Conservation (phyloP, 2,888 invertebrate genomes). For the Caenorhabditis becei region DNA sequence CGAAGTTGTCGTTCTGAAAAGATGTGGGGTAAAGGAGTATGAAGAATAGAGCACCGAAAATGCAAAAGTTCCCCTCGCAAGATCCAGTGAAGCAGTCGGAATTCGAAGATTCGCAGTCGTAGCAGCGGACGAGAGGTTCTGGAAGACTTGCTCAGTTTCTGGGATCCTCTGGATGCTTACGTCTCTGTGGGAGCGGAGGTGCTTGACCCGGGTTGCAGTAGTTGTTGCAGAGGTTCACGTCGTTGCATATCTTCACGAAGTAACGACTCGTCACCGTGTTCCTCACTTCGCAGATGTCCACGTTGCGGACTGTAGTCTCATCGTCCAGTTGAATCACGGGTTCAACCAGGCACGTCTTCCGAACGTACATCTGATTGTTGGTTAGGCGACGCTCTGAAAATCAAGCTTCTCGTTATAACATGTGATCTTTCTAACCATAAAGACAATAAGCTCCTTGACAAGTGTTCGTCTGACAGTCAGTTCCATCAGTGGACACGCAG, state of each 20-base stretch:
- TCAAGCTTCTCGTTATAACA: not conserved
- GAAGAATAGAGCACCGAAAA: slow-evolving; percentile 58
- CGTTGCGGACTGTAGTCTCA: slow-evolving; percentile 51
- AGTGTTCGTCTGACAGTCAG: slow-evolving; percentile 59
- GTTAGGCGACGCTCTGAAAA: slow-evolving; percentile 56
- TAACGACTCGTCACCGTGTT: slow-evolving; percentile 61
- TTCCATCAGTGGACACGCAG: slow-evolving; percentile 62
- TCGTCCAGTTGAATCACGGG: slow-evolving; percentile 60
- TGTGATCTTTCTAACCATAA: slow-evolving; percentile 32
- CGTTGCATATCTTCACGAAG: slow-evolving; percentile 67
- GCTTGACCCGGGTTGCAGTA: slow-evolving; percentile 64
- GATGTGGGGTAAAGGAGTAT: no score
- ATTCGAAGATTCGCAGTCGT: slow-evolving; percentile 51
- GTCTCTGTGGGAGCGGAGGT: slow-evolving; percentile 60
- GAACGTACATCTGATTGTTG: slow-evolving; percentile 55
- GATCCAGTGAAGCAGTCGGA: slow-evolving; percentile 59
- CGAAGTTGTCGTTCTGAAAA: slow-evolving; percentile 53
- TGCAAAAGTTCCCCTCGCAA: slow-evolving; percentile 62
- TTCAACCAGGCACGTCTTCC: slow-evolving; percentile 59
- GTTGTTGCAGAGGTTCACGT: slow-evolving; percentile 62
- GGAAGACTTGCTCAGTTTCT: slow-evolving; percentile 9
- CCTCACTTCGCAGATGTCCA: slow-evolving; percentile 65
- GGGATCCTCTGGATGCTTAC: slow-evolving; percentile 16
- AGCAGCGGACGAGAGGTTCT: slow-evolving; percentile 65
- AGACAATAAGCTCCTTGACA: slow-evolving; percentile 66